Evolutionary conservation across 1,140 invertebrate genomes (phyloP).

Genomic region (Diploscapter pachys): DNA sequence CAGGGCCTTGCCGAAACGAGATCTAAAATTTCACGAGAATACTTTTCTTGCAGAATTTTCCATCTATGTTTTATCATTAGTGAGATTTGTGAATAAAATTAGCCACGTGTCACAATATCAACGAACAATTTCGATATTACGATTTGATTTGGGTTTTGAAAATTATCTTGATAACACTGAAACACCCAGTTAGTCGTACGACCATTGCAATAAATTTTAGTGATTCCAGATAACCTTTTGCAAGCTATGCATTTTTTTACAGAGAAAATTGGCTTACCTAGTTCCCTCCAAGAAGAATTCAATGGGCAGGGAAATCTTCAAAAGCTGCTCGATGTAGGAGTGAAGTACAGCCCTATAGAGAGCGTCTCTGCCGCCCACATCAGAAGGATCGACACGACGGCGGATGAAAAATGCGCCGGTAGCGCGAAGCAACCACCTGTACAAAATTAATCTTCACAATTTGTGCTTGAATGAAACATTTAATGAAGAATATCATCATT

Average conservation of each 20-base stretch:
- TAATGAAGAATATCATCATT: background rate
- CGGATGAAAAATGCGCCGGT: constrained; percentile 91
- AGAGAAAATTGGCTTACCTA: constrained; percentile 68
- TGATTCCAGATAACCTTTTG: no score
- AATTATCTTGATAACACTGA: constrained; percentile 60
- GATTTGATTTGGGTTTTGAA: no score
- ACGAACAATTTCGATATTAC: no score
- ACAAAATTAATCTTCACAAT: constrained; percentile 16
- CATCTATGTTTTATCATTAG: background rate
- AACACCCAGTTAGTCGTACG: no score
- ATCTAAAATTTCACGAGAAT: constrained; percentile 28
- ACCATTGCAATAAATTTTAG: no score
- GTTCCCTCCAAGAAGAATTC: constrained; percentile 96
- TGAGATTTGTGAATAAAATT: constrained; percentile 65
- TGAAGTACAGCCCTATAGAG: constrained; percentile 78
- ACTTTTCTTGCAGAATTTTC: background rate
- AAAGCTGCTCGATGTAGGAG: constrained; percentile 69
- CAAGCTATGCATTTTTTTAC: background rate
- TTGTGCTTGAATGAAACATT: background rate
- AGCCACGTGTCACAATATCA: constrained; percentile 67
- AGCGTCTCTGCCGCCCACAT: constrained; percentile 67
- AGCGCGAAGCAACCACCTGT: constrained; percentile 66
- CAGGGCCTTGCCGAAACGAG: constrained; percentile 47
- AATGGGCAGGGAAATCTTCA: constrained; percentile 78
- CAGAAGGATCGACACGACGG: constrained; percentile 66